Evolutionary conservation across 2,888 invertebrate genomes (phyloP), one percentile per base, ranked within the genome.

Genomic region (Ectemnius lituratus): DNA sequence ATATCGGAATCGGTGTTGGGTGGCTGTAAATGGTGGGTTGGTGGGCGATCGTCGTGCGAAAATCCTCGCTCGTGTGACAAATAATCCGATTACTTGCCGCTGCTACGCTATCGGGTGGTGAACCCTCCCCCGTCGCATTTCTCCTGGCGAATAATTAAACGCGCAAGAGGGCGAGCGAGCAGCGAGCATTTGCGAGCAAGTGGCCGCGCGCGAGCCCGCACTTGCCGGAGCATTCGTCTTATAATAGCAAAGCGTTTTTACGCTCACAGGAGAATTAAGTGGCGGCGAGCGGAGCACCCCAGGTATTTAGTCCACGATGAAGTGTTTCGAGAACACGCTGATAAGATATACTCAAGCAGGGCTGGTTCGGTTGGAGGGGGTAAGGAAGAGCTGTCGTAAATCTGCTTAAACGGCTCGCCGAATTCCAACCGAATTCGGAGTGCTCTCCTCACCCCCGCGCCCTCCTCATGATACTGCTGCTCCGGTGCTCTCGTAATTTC

Each of bases 221-320:
- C 37, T 37, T 37, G 8, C 37, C 37, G 61, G 23, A 58, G 52
- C 62, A 67, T 67, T 62, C 64, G 72, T 73, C 73, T 75, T 73
- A 52, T 65, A 75, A 77, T 78, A 75, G 79, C 84, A 83, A 83
- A 84, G 37, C 76, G 74, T 71, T 82, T 52, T 52, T 52, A 14
- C 14, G 14, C 4, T 5, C 52, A 1, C 5, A 4, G 14, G 84
- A 84, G 84, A 79, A 84, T 85, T 80, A 82, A 78, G 70, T 62
- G 63, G 52, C 28, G 52, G 47, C 59, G 52, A 71, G 72, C 62
- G 46, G 13, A 59, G 56, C 27, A 37, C 62, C 23, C 23, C 37
- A 37, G 37, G 59, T 46, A 62, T 49, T 76, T 69, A 73, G 18
- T 28, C 56, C 11, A 45, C 37, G 63, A 66, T 63, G 20, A 20